A percentile compares a stretch with the other conserved stretches of the same genome.
These are phyloP conservation scores for Drosophila subsilvestris DNA, from an alignment of 2,888 invertebrate species.

Conservation along the genomic window DNA sequence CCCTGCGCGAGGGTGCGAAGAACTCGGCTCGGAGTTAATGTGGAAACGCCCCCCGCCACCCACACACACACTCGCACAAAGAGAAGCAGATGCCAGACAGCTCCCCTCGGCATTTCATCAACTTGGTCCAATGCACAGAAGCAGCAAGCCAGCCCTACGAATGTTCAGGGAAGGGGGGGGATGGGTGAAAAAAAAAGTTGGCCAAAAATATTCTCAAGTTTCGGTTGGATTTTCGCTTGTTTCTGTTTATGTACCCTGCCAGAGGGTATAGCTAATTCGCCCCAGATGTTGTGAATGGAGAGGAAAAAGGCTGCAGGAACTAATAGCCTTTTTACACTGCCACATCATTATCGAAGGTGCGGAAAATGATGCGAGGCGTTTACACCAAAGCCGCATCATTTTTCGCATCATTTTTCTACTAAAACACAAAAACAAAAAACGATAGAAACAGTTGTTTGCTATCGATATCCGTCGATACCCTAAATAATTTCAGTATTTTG, in stretches of 20 bases:
- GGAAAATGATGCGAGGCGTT: no score
- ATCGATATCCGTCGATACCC: no score
- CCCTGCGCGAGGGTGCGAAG: conserved; percentile 8
- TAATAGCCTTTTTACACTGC: no score
- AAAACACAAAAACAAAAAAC: no score
- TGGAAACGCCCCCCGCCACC: conserved; percentile 15
- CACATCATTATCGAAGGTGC: no score
- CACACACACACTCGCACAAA: conserved; percentile 5
- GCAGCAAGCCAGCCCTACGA: conserved; percentile 33
- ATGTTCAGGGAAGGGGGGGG: conserved; percentile 1
- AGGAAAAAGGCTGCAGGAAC: no score
- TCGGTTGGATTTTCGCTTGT: conserved; percentile 34
- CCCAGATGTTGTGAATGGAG: conserved; percentile 13
- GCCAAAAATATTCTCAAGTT: conserved; percentile 47
- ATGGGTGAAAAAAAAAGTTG: conserved; percentile 29
- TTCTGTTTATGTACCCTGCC: background rate
- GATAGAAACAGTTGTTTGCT: no score
- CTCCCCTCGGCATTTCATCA: conserved; percentile 64
- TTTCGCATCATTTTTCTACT: no score
- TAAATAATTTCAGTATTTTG: no score
- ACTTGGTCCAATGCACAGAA: conserved; percentile 50
- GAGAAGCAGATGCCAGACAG: conserved; percentile 31
- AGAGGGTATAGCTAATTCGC: background rate
- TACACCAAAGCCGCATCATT: no score
- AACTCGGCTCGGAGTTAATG: conserved; percentile 22